Evolutionary conservation across 2,888 invertebrate genomes (phyloP).

Genomic region (Ornithoptera alexandrae): DNA sequence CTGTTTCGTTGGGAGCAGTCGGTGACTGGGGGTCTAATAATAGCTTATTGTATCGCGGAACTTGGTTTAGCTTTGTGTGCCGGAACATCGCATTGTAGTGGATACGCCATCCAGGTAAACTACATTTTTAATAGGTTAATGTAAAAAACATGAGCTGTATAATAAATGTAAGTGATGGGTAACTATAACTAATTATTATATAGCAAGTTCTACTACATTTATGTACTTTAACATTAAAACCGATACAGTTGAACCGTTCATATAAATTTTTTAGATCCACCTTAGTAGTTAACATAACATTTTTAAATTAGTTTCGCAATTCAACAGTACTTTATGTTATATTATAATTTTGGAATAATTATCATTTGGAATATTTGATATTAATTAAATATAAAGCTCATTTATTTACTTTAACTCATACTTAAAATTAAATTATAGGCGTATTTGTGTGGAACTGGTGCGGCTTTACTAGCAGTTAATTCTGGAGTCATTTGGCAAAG

Average conservation of each 20-base stretch:
- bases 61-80: constrained; percentile 50
- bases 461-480: constrained; percentile 48
- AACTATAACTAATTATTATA: no score
- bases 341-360: no score
- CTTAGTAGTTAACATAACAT: no score
- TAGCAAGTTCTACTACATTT: no score
- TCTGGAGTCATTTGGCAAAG: constrained; percentile 48
- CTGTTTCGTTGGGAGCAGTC: constrained; percentile 64
- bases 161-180: background rate
- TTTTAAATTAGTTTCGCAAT: no score
- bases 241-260: no score
- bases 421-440: constrained; percentile 38
- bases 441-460: constrained; percentile 51
- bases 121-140: background rate
- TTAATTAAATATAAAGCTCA: background rate
- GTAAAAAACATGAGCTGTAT: background rate
- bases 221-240: no score
- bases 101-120: constrained; percentile 48
- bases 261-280: no score
- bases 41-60: constrained; percentile 50
- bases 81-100: constrained; percentile 37
- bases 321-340: no score
- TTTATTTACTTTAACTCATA: background rate
- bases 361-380: no score
- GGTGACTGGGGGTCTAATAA: constrained; percentile 56